Base-by-base conservation (phyloP, 2,888 invertebrate species). In the Clistopyga incitator region DNA sequence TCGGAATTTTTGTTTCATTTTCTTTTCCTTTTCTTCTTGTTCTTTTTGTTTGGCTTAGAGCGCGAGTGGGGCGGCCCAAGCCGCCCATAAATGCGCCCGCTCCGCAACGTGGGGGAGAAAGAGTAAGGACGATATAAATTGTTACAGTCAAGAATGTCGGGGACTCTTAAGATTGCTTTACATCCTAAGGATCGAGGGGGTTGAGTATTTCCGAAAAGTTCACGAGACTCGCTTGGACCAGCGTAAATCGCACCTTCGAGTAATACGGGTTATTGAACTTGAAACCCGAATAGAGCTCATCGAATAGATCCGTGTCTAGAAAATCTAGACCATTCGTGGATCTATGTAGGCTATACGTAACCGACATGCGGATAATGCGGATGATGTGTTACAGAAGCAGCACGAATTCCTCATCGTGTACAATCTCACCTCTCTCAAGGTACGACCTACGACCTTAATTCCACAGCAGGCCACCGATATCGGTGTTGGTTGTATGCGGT, bases 371-470 rank as follows among this genome's bases (percentile, higher is more conserved):
- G 11, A 6, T 56, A 42, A 54, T 47, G 1, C n/a, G 42, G 38
- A 59, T 18, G 2, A 13, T n/a, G 25, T 15, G 20, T n/a, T 56
- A 45, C 25, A 50, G 18, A 34, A 29, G 59, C 18, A 71, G 50
- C 38, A 76, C 68, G 79, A 82, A 85, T 85, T 83, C 75, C 80
- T 72, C 65, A 78, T 78, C 70, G 50, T 65, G 72, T 47, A 76
- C 56, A 64, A 78, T 84, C 67, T 78, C 77, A 82, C 61, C 79
- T 81, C 74, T 74, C 61, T 80, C 82, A 59, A 70, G 56, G 54
- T 38, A 34, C 76, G 81, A 83, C 85, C 85, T 85, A 83, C 81
- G 83, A 81, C 83, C 85, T 85, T 86, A 84, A 86, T 86, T 84
- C 84, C 78, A 23, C 54, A 67, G 82, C 74, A 72, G 18, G 68